Conservation (phyloP, 1,140 invertebrate genomes). For the Leguminivora glycinivorella region DNA sequence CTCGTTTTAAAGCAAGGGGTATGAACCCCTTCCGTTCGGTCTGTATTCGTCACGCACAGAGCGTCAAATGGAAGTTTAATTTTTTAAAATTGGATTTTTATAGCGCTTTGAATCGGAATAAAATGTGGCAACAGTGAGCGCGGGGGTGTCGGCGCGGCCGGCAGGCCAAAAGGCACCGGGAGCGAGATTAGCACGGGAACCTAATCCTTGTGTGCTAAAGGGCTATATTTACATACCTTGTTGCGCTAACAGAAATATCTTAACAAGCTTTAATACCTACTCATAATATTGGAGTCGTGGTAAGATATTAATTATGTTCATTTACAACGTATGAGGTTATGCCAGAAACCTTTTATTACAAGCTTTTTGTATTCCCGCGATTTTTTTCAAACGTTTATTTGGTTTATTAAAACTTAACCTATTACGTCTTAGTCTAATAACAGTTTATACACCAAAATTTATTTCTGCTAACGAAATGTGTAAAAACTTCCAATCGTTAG, state of each 20-base stretch:
- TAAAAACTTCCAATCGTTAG: too few relatives aligned
- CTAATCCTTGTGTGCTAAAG: neutral
- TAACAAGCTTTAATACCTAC: neutral
- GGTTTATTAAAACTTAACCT: too few relatives aligned
- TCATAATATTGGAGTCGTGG: too few relatives aligned
- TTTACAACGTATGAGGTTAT: too few relatives aligned
- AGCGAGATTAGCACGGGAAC: conserved; percentile 4
- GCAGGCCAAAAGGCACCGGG: neutral
- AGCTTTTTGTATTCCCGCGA: too few relatives aligned
- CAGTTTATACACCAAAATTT: too few relatives aligned
- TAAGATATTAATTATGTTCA: too few relatives aligned
- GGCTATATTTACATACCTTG: neutral
- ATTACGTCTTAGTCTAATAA: too few relatives aligned
- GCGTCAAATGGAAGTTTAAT: conserved; percentile 70
- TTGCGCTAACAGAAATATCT: too few relatives aligned
- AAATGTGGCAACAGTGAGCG: conserved; percentile 39
- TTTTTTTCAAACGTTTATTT: too few relatives aligned
- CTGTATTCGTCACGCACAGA: conserved; percentile 70
- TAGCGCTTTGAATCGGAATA: conserved; percentile 57
- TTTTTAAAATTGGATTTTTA: conserved; percentile 75
- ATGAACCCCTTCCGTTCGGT: conserved; percentile 54
- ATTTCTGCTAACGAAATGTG: too few relatives aligned
- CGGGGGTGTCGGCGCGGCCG: neutral
- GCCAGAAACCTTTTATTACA: too few relatives aligned
- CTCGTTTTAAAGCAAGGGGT: conserved; percentile 56